Conservation (phyloP, 2,888 invertebrate genomes). For the Patella caerulea region DNA sequence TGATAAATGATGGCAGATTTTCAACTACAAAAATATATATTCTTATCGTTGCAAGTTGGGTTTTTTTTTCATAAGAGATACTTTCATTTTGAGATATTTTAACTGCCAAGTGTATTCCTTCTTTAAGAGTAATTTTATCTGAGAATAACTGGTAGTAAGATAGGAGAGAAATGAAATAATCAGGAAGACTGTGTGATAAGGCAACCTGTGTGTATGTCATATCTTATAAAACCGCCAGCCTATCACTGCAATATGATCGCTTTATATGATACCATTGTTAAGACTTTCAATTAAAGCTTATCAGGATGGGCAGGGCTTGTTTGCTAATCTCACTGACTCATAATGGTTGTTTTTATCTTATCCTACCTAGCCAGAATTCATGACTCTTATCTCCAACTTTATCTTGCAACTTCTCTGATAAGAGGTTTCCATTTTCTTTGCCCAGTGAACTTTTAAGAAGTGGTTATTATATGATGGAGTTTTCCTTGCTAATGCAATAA, state of each 20-base stretch:
- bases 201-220: not conserved
- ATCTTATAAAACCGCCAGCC: not conserved
- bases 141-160: not conserved
- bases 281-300: conserved; percentile 12
- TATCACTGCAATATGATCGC: conserved; percentile 5
- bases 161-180: not conserved
- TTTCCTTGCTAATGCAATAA: no score
- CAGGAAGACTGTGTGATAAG: not conserved
- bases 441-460: no score
- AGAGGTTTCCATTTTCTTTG: conserved; percentile 4
- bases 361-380: not conserved
- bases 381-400: not conserved
- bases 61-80: no score
- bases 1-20: conserved; percentile 10
- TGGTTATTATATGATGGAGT: no score
- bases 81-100: no score
- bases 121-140: no score
- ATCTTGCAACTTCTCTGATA: conserved; percentile 7
- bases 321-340: conserved; percentile 8
- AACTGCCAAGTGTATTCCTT: no score
- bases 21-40: not conserved
- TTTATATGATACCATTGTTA: conserved; percentile 10
- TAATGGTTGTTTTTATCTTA: conserved; percentile 10
- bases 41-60: not conserved
- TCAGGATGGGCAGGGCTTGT: conserved; percentile 9